Conservation (phyloP, 2,113 vertebrate species). For the Lophotis ruficrista region DNA sequence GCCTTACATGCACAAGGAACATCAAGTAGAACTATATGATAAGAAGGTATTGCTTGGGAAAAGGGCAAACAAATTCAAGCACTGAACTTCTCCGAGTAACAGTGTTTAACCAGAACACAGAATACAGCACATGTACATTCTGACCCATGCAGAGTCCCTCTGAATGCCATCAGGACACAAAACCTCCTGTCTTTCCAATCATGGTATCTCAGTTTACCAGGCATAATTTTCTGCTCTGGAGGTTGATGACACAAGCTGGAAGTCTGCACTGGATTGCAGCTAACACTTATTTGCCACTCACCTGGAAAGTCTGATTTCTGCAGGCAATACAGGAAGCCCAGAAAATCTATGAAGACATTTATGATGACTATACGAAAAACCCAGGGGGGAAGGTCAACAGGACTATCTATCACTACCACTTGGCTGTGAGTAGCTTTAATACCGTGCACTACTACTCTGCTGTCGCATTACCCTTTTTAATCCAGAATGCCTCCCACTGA, state of each 20-base stretch:
- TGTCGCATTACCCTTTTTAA: neutral
- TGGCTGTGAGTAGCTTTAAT: constrained; percentile 70
- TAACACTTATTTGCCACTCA: neutral
- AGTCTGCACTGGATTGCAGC: neutral
- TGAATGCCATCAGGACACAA: neutral
- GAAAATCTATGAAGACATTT: constrained; percentile 83
- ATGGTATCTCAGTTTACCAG: neutral
- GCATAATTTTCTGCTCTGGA: neutral
- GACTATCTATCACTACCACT: constrained; percentile 75
- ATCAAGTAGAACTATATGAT: neutral
- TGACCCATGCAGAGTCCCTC: neutral
- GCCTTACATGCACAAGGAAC: neutral
- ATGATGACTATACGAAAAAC: constrained; percentile 78
- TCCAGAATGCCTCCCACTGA: neutral
- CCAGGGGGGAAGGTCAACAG: constrained; percentile 65
- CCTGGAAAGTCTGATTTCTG: constrained; percentile 36
- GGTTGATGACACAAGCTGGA: neutral
- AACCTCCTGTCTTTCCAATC: neutral
- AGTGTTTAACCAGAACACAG: neutral
- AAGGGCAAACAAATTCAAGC: neutral
- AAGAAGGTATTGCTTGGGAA: neutral
- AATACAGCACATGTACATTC: neutral
- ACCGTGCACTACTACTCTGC: neutral
- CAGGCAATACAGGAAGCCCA: constrained; percentile 90
- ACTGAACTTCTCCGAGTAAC: neutral